Base-by-base conservation (phyloP, 2,797 vertebrate genomes). In the Myioborus miniatus region DNA sequence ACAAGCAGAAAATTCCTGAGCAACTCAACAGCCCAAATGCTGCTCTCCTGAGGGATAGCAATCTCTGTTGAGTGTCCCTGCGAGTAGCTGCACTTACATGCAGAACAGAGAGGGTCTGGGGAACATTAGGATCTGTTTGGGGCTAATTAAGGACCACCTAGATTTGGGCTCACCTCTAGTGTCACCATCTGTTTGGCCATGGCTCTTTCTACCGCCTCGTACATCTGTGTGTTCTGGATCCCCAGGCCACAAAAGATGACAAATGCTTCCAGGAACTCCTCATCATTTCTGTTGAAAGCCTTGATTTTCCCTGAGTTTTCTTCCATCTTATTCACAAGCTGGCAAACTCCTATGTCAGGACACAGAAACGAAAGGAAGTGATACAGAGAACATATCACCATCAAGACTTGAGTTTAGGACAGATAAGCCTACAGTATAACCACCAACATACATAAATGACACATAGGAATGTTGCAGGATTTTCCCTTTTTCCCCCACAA, bases 161-260 rank as follows among this genome's bases (percentile, higher is more conserved):
- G 22, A 65, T 21, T 69, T 37, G 49, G 76, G 62, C 98, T 98
- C 87, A 99, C 99, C 99, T 99, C 99, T 89, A 99, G 96, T 2
- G 99, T 99, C 96, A 99, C 99, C 96, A 99, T 99, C 84, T 99
- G 99, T 95, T 99, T 99, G 91, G 99, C 99, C 99, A 99, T 99
- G 91, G 99, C 99, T 96, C 99, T 97, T 95, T 99, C 99, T 96
- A 99, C 99, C 0, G 98, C 98, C 93, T 99, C 99, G 1, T 99
- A 99, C 99, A 99, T 99, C 98, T 99, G 99, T 2, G 99, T 99
- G 96, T 99, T 99, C 98, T 99, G 99, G 95, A 99, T 99, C 52
- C 99, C 99, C 62, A 99, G 98, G 26, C 99, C 99, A n/a, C 99
- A 99, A 95, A 99, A 99, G 97, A 99, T 99, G 90, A 99, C 99